Percentiles rank a stretch among this genome's conserved stretches.
Conservation (phyloP, 2,888 invertebrate species). For the Sphinx pinastri region DNA sequence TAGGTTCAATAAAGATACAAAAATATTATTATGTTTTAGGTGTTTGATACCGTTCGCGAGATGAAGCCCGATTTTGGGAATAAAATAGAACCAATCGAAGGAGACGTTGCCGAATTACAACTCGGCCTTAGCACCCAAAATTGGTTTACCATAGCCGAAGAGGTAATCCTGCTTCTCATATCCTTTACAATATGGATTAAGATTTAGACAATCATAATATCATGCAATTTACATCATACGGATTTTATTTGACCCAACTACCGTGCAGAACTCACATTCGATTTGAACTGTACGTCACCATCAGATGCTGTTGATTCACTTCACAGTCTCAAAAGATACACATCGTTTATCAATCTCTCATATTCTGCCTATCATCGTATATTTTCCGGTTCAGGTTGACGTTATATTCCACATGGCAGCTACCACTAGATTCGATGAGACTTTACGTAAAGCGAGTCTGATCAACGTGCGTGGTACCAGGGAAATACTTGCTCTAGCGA, state of each 20-base stretch:
- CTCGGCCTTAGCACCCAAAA: constrained; percentile 47
- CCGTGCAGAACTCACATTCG: no score
- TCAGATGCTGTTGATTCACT: no score
- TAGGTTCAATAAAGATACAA: no score
- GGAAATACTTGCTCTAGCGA: constrained; percentile 70
- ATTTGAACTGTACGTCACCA: no score
- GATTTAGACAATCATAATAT: background rate
- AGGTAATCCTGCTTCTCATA: constrained; percentile 37
- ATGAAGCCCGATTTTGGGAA: constrained; percentile 43
- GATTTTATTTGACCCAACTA: no score
- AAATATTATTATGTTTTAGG: constrained; percentile 34
- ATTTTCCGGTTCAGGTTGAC: constrained; percentile 59
- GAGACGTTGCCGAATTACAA: constrained; percentile 44
- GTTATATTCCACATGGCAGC: constrained; percentile 82
- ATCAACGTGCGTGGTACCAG: constrained; percentile 78
- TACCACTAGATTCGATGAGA: constrained; percentile 81
- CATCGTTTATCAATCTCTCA: no score
- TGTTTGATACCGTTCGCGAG: constrained; percentile 41
- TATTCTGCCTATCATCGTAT: background rate
- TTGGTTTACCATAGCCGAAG: constrained; percentile 38
- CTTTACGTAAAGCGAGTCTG: constrained; percentile 68
- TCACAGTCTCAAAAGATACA: no score
- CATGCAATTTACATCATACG: no score
- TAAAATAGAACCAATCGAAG: constrained; percentile 45
- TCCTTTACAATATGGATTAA: background rate